These are phyloP conservation scores for Leptatherina wallacei DNA, from an alignment of 2,797 vertebrate species.

Conservation along the genomic window DNA sequence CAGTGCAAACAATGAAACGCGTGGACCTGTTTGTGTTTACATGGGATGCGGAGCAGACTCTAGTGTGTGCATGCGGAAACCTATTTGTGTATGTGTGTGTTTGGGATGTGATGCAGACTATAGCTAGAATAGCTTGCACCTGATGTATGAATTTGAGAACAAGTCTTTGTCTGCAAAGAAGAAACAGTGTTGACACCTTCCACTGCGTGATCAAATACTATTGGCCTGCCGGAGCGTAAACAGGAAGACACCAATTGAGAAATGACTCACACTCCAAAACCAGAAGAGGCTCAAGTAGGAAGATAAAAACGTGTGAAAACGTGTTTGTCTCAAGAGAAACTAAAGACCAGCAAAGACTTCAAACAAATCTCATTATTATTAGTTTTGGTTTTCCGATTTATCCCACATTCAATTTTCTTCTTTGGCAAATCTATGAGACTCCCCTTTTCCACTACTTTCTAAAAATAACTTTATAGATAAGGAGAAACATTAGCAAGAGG, in stretches of 20 bases:
- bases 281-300: neutral
- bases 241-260: slow-evolving; percentile 70
- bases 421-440: too few species aligned
- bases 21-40: slow-evolving; percentile 15
- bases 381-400: too few species aligned
- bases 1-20: neutral
- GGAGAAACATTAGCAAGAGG: neutral
- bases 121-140: slow-evolving; percentile 50
- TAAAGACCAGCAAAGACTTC: neutral
- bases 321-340: neutral
- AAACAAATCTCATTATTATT: neutral
- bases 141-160: slow-evolving; percentile 35
- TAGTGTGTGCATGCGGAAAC: slow-evolving; percentile 26
- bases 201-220: slow-evolving; percentile 45
- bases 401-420: too few species aligned
- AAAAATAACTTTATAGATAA: neutral
- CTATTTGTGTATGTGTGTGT: slow-evolving; percentile 12
- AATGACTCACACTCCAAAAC: slow-evolving; percentile 34
- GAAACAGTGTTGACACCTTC: slow-evolving; percentile 53
- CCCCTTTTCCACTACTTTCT: neutral
- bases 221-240: slow-evolving; percentile 48
- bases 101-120: slow-evolving; percentile 62
- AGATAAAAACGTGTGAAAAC: slow-evolving; percentile 27
- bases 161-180: slow-evolving; percentile 10
- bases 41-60: slow-evolving; percentile 37